Base-by-base conservation (phyloP, 2,797 vertebrate species). In the Danio choprae region DNA sequence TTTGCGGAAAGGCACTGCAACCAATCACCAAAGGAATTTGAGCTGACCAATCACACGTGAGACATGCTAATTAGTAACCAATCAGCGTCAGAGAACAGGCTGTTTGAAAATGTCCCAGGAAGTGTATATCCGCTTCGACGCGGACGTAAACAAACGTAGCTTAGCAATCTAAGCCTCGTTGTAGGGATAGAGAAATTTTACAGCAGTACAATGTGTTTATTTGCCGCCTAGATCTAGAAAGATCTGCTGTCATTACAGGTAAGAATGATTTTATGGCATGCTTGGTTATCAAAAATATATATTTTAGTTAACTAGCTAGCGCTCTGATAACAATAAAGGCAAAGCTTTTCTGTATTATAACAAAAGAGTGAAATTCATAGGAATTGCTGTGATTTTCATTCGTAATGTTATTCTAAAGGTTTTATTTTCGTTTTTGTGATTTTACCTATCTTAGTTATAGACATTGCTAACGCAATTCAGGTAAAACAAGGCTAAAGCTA, bases 41-140 rank as follows among this genome's bases (percentile, higher is more conserved):
- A 16, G 18, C 22, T 51, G 62, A 36, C 91, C 90, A 92, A 93
- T 93, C 5, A 74, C 3, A 11, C 77, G 44, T 6, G 1, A 3
- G 29, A 64, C 41, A 13, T 53, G 70, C 18, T 13, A 11, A 5
- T 0, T 4, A 2, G 0, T 4, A 82, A 38, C 94, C 94, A 94
- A 94, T 93, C 87, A 85, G 72, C 87, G 46, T 55, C 12, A 18
- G 44, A 1, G 40, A 29, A 51, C 0, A 8, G 82, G 88, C 89
- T 85, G 90, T 94, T 94, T 92, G 92, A 94, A 94, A 87, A 88
- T 91, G 88, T 93, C 93, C 91, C 88, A 87, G 94, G 94, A 95
- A 94, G 93, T 92, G 80, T 64, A 68, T 70, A 65, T 87, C 87
- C 86, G 80, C 50, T 62, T 58, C 82, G 88, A 82, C 89, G 92